Evolutionary conservation across 2,113 vertebrate species (phyloP).

Genomic region (Apeltes quadracus): DNA sequence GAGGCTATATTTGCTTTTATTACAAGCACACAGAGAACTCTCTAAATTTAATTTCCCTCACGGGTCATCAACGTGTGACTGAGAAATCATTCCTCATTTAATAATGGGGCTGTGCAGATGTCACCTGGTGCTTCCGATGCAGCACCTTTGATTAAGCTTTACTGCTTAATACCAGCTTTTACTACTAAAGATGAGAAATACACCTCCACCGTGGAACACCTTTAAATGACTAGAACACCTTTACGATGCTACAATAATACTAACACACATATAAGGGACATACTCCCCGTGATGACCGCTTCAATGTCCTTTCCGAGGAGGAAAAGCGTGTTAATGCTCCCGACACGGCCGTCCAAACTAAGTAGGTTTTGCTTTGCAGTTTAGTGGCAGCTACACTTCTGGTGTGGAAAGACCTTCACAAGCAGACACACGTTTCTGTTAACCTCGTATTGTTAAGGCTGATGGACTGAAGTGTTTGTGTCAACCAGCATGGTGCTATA

Average conservation of each 20-base stretch:
- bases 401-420: constrained; percentile 9
- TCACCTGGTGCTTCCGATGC: constrained; percentile 18
- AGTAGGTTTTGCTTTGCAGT: background rate
- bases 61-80: constrained; percentile 15
- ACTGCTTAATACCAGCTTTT: no score
- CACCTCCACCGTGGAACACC: no score
- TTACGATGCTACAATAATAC: background rate
- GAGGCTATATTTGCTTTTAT: constrained; percentile 31
- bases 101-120: constrained; percentile 34
- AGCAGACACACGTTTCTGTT: constrained; percentile 42
- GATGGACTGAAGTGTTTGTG: constrained; percentile 34
- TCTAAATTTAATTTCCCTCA: constrained; percentile 5
- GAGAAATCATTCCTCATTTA: constrained; percentile 37
- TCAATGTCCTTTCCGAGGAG: background rate
- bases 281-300: background rate
- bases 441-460: constrained; percentile 20
- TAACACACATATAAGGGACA: background rate
- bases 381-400: constrained; percentile 6
- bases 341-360: background rate
- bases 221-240: background rate
- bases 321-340: background rate
- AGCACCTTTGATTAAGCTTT: constrained; percentile 25
- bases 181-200: no score
- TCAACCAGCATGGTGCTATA: constrained; percentile 1
- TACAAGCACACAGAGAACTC: constrained; percentile 21